A percentile compares a stretch with the other conserved stretches of the same genome.
These are phyloP conservation scores for Panthera leo DNA, from an alignment of 2,113 vertebrate species.

Conservation along the genomic window DNA sequence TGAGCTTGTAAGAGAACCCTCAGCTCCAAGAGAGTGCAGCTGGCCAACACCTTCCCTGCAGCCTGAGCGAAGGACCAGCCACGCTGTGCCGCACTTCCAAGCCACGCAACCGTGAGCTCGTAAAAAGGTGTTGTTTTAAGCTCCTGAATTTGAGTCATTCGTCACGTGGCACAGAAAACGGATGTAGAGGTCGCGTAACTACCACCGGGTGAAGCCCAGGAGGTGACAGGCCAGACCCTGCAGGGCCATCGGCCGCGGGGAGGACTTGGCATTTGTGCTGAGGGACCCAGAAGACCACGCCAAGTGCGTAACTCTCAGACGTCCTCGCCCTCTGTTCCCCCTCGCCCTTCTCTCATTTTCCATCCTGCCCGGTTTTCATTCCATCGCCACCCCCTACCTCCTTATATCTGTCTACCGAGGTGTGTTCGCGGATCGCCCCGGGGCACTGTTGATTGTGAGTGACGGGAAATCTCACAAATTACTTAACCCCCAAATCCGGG, in stretches of 20 bases:
- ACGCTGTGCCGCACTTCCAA: fast-evolving
- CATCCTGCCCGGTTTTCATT: background rate
- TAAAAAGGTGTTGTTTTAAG: background rate
- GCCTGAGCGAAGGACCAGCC: background rate
- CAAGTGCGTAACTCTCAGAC: background rate
- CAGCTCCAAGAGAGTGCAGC: background rate
- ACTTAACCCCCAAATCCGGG: no score
- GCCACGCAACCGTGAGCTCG: background rate
- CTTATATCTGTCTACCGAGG: fast-evolving
- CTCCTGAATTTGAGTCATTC: background rate
- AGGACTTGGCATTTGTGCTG: background rate
- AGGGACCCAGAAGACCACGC: background rate
- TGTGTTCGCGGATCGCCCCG: background rate
- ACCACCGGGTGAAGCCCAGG: no score
- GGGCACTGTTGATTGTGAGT: background rate
- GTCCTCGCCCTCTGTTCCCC: background rate
- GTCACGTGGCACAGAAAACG: background rate
- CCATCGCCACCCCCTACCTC: background rate
- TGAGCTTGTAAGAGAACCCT: background rate
- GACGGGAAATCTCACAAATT: background rate
- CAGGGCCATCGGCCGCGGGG: fast-evolving
- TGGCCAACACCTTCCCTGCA: no score
- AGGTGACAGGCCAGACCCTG: background rate
- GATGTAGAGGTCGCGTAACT: background rate
- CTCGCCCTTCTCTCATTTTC: background rate